Evolutionary conservation across 2,797 vertebrate genomes (phyloP).

Genomic region (Euphonia xanthogaster): DNA sequence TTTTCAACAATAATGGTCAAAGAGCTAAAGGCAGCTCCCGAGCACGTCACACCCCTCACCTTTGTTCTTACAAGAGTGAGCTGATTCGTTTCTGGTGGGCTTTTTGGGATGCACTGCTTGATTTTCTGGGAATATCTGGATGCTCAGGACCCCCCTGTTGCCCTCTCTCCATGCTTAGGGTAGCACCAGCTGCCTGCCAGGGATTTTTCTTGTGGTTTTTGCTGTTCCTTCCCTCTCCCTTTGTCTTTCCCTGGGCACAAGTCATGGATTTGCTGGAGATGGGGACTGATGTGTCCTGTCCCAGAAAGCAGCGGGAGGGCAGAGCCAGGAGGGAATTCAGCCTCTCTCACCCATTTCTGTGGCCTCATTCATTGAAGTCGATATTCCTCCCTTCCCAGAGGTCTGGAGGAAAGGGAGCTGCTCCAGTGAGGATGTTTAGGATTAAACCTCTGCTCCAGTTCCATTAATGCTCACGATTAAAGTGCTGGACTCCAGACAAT

Average conservation of each 20-base stretch:
- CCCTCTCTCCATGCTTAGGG: accelerated
- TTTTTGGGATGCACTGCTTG: accelerated
- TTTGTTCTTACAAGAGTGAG: background rate
- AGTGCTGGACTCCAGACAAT: background rate
- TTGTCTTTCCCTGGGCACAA: background rate
- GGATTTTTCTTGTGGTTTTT: background rate
- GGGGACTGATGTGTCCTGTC: background rate
- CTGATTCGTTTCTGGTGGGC: accelerated
- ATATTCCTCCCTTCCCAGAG: background rate
- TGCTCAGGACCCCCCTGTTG: background rate
- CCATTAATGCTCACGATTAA: background rate
- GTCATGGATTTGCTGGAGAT: background rate
- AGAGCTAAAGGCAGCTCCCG: background rate
- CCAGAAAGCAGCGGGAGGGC: background rate
- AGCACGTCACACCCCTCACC: background rate
- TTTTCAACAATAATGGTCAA: background rate
- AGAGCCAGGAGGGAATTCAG: background rate
- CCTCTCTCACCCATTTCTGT: background rate
- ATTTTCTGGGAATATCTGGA: background rate
- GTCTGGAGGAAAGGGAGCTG: background rate
- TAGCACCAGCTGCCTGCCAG: background rate
- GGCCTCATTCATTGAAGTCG: background rate
- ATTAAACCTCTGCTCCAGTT: background rate
- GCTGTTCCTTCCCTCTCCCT: background rate
- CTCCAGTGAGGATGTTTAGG: background rate